phyloP scores from a whole-genome alignment of 2,888 invertebrate species.

The Acanthosepion esculentum region DNA sequence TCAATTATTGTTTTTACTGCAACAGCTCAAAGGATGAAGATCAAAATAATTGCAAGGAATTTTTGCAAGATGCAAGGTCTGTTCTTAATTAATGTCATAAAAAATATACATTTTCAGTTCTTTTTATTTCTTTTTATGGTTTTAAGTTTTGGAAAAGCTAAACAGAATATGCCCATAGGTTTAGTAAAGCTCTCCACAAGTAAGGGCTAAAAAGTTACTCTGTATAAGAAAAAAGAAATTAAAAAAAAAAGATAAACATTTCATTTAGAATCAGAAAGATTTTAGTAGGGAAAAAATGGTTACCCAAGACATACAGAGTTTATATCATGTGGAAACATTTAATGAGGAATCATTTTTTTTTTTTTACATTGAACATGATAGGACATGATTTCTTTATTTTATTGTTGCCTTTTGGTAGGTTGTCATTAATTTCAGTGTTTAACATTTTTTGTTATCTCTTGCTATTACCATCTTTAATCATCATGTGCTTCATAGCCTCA shows the following conservation, averaged over 20 bases:
- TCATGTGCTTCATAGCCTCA: neutral
- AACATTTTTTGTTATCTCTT: neutral
- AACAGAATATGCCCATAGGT: neutral
- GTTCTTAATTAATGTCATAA: neutral
- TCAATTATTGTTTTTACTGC: neutral
- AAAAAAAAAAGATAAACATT: neutral
- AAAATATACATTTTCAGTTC: neutral
- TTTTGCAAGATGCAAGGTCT: neutral
- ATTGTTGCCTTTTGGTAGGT: neutral
- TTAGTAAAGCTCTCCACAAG: neutral
- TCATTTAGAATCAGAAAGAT: neutral
- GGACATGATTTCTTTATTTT: neutral
- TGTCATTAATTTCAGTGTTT: neutral
- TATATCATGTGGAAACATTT: neutral
- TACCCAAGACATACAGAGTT: neutral
- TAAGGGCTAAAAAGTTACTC: neutral
- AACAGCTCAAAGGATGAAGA: neutral
- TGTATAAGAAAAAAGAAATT: neutral
- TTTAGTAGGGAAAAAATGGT: neutral
- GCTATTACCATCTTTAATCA: neutral
- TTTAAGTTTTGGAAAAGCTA: neutral
- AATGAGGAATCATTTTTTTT: neutral
- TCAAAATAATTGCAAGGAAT: constrained; percentile 20
- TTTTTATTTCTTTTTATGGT: neutral
- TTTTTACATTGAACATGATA: neutral